Conservation (phyloP, 2,113 vertebrate species). For the Illadopsis cleaveri region DNA sequence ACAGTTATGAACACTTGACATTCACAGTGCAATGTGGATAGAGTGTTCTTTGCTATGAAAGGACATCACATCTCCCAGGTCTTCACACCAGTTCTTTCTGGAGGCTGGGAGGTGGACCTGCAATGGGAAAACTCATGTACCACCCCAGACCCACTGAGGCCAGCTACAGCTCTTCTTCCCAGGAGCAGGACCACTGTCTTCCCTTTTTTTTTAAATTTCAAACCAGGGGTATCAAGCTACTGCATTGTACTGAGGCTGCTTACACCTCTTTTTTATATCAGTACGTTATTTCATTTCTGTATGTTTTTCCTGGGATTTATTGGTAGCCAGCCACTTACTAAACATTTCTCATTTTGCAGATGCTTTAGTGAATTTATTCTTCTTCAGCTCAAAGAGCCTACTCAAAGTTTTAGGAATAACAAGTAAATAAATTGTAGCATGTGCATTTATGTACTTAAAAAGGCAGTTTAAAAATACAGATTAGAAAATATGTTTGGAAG, state of each 20-base stretch:
- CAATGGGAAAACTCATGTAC: rapidly evolving
- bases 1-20: not conserved
- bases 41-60: rapidly evolving
- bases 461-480: not conserved
- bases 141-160: not conserved
- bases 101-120: not conserved
- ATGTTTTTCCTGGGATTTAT: not conserved
- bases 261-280: not conserved
- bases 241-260: not conserved
- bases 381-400: not conserved
- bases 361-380: not conserved
- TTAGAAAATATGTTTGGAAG: conserved; percentile 14
- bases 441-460: not conserved
- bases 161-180: not conserved
- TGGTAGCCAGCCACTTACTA: not conserved
- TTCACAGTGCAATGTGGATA: not conserved
- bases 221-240: not conserved
- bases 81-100: not conserved
- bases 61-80: not conserved
- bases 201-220: not conserved
- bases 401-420: conserved; percentile 26
- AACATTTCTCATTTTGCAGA: not conserved
- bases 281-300: not conserved
- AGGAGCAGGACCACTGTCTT: rapidly evolving
- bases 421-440: conserved; percentile 17